Evolutionary conservation across 2,113 vertebrate species (phyloP).

Genomic region (Natator depressus): DNA sequence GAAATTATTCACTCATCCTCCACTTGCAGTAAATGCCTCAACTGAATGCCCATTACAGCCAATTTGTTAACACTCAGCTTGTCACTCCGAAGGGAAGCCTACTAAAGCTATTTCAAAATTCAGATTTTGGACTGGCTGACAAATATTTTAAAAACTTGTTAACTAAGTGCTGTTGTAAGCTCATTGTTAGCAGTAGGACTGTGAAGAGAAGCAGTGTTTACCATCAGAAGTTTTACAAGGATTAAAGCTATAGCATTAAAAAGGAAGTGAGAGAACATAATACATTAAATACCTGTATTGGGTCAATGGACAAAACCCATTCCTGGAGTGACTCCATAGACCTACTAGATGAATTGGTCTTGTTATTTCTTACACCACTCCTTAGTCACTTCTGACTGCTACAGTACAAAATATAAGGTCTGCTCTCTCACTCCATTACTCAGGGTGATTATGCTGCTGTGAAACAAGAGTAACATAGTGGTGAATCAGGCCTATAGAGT

Average conservation of each 20-base stretch:
- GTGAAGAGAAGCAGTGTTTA: conserved; percentile 24
- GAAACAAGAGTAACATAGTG: accelerated
- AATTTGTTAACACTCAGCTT: neutral
- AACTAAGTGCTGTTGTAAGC: neutral
- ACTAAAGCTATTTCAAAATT: neutral
- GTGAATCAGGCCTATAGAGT: neutral
- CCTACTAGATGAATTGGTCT: neutral
- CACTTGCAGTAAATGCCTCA: no score
- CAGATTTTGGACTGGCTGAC: neutral
- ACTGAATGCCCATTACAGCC: neutral
- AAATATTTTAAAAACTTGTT: conserved; percentile 3
- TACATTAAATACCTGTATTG: neutral
- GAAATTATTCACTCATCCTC: neutral
- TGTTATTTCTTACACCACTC: neutral
- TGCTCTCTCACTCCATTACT: neutral
- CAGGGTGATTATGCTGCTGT: neutral
- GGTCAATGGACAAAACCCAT: neutral
- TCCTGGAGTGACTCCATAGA: neutral
- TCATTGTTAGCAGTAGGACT: conserved; percentile 9
- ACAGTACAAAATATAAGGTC: neutral
- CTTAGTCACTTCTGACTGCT: neutral
- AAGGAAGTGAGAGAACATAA: neutral
- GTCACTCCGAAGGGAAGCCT: neutral
- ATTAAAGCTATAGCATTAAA: neutral
- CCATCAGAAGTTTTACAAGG: neutral